phyloP scores from a whole-genome alignment of 2,113 vertebrate genomes.

The Lagopus leucura region DNA sequence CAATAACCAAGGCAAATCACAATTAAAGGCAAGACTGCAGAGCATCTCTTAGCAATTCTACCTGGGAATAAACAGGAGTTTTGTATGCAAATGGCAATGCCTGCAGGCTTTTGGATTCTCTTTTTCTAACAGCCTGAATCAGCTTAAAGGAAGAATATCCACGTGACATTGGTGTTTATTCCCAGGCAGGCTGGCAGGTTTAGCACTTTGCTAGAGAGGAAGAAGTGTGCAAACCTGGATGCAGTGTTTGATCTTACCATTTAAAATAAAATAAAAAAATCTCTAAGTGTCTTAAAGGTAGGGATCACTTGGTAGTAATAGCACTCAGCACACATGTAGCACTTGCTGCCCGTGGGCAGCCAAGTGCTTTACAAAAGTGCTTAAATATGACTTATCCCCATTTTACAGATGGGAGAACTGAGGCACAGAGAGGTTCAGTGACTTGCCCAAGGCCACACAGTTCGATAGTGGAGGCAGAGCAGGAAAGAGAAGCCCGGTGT shows the following conservation, averaged over 20 bases:
- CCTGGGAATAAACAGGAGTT: slow-evolving; percentile 58
- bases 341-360: not conserved
- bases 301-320: slow-evolving; percentile 20
- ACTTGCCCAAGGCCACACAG: slow-evolving; percentile 64
- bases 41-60: slow-evolving; percentile 59
- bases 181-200: slow-evolving; percentile 62
- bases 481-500: not conserved
- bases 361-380: slow-evolving; percentile 50
- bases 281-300: slow-evolving; percentile 31
- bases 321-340: slow-evolving; percentile 28
- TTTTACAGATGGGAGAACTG: slow-evolving; percentile 71
- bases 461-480: slow-evolving; percentile 57
- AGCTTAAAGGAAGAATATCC: slow-evolving; percentile 27
- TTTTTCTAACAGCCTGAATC: slow-evolving; percentile 22
- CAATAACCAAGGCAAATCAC: slow-evolving; percentile 67
- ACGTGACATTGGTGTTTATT: slow-evolving; percentile 19
- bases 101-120: slow-evolving; percentile 10
- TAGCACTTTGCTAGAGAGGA: slow-evolving; percentile 50
- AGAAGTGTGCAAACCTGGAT: slow-evolving; percentile 64
- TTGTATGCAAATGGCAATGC: slow-evolving; percentile 35
- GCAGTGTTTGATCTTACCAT: slow-evolving; percentile 32
- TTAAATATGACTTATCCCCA: slow-evolving; percentile 62
- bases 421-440: slow-evolving; percentile 61
- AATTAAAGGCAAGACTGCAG: slow-evolving; percentile 51
- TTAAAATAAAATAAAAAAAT: not conserved